A percentile compares a stretch with the other conserved stretches of the same genome.
Conservation (phyloP, 1,140 invertebrate genomes). For the Hestina assimilis region DNA sequence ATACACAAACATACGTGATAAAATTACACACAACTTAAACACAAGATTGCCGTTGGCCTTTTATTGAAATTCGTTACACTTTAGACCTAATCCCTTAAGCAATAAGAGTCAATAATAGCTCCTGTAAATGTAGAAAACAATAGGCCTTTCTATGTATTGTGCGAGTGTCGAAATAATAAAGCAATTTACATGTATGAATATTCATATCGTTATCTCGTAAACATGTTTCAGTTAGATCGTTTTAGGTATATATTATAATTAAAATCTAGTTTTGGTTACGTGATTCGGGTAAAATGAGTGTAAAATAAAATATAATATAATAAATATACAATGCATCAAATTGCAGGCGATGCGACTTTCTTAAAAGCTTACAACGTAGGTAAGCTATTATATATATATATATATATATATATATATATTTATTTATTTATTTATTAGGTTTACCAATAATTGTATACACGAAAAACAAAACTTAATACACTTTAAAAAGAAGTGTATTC, state of each 20-base stretch:
- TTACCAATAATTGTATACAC: too few relatives aligned
- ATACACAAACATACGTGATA: conserved; percentile 24
- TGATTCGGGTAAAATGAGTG: neutral
- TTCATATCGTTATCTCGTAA: conserved; percentile 23
- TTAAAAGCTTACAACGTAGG: neutral
- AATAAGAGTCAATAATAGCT: neutral
- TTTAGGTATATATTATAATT: conserved; percentile 20
- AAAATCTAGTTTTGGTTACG: conserved; percentile 17
- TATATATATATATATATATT: too few relatives aligned
- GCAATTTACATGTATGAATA: conserved; percentile 38
- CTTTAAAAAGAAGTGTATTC: too few relatives aligned
- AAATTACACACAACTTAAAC: conserved; percentile 13
- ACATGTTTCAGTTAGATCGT: conserved; percentile 18
- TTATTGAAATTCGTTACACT: neutral
- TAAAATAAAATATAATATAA: too few relatives aligned
- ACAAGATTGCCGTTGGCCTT: neutral
- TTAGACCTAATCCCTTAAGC: neutral
- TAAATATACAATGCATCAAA: neutral
- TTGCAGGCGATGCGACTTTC: neutral
- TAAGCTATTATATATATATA: too few relatives aligned
- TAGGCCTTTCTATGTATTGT: conserved; percentile 11
- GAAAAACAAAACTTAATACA: too few relatives aligned
- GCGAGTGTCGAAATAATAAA: conserved; percentile 34
- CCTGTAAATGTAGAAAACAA: neutral
- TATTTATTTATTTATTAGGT: too few relatives aligned